Percentiles rank a stretch among this genome's conserved stretches.
Conservation (phyloP, 2,888 invertebrate genomes). For the Lasioglossum leucozonium region DNA sequence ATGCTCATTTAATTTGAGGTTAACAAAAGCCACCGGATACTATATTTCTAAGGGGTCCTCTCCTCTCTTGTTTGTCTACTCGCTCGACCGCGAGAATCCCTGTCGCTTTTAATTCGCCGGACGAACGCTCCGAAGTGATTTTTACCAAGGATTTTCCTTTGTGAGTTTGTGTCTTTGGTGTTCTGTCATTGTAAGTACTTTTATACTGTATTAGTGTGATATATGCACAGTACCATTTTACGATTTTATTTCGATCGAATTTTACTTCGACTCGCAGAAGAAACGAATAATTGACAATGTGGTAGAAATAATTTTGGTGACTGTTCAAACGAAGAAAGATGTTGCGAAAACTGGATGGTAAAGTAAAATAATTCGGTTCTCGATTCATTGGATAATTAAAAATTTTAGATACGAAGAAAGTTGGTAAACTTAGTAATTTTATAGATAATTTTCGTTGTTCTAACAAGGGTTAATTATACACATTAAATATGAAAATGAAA, state of each 20-base stretch:
- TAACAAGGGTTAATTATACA: background rate
- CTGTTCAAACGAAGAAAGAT: too few relatives aligned
- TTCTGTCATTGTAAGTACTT: too few relatives aligned
- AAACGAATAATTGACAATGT: too few relatives aligned
- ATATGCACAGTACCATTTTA: too few relatives aligned
- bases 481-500: background rate
- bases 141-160: background rate
- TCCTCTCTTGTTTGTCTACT: constrained; percentile 14
- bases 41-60: constrained; percentile 4
- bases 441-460: background rate
- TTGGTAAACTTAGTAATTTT: background rate
- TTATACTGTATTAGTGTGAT: too few relatives aligned
- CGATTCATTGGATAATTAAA: background rate
- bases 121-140: background rate
- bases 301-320: too few relatives aligned
- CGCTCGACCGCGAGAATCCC: background rate
- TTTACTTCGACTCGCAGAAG: too few relatives aligned
- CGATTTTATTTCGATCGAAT: too few relatives aligned
- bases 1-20: constrained; percentile 65
- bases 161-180: background rate
- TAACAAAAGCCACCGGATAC: constrained; percentile 47
- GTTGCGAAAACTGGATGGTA: too few relatives aligned
- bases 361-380: background rate
- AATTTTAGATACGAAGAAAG: background rate
- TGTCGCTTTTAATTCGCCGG: background rate